These are phyloP conservation scores for Troides helena DNA, from an alignment of 2,888 invertebrate species.

Conservation along the genomic window DNA sequence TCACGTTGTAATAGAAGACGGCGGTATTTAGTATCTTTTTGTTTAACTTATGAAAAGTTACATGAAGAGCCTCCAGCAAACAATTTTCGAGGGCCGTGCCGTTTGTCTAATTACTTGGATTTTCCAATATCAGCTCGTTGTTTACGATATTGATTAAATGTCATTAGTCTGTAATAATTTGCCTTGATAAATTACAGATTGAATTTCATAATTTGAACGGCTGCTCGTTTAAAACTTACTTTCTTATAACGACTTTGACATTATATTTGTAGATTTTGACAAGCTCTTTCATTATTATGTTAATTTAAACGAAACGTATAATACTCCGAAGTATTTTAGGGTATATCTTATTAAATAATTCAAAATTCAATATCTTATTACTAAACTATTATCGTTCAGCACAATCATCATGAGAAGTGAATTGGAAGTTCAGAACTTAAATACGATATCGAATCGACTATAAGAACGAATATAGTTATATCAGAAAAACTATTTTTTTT, in stretches of 20 bases:
- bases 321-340: neutral
- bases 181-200: neutral
- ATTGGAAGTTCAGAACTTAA: too few species aligned
- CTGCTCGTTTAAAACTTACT: neutral
- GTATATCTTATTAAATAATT: neutral
- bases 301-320: neutral
- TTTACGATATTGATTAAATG: conserved; percentile 24
- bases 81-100: conserved; percentile 15
- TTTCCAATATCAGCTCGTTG: conserved; percentile 6
- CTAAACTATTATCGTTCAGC: too few species aligned
- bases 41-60: neutral
- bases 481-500: too few species aligned
- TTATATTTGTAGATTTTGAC: neutral
- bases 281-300: neutral
- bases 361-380: too few species aligned
- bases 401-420: too few species aligned
- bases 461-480: too few species aligned
- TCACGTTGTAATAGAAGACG: neutral
- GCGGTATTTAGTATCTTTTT: neutral
- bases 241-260: neutral
- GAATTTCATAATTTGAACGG: conserved; percentile 3
- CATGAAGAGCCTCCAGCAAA: conserved; percentile 1
- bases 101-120: conserved; percentile 26
- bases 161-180: conserved; percentile 13
- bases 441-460: too few species aligned